Conservation (phyloP, 2,113 vertebrate species). For the Notiomystis cincta region DNA sequence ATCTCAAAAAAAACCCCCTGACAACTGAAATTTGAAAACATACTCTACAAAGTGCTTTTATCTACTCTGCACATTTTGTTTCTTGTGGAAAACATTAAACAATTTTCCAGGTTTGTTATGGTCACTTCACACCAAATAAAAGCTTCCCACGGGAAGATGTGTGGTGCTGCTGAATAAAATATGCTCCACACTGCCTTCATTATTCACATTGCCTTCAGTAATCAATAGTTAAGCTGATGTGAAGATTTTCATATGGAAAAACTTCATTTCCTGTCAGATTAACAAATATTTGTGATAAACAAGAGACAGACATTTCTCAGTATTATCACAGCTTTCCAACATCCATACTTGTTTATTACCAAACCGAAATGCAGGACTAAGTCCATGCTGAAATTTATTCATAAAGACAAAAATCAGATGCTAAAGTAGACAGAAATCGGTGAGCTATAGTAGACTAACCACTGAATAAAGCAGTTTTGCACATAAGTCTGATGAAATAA, state of each 20-base stretch:
- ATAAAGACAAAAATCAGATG: background rate
- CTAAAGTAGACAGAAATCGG: no score
- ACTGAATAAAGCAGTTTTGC: background rate
- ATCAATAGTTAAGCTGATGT: background rate
- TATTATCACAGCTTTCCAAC: background rate
- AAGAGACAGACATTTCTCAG: background rate
- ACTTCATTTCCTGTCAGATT: background rate
- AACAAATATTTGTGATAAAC: background rate
- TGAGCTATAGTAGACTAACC: background rate
- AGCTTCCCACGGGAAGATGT: background rate
- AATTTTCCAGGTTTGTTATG: background rate
- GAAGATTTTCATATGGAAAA: background rate
- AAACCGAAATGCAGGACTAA: background rate
- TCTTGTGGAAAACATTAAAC: background rate
- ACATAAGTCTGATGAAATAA: fast-evolving
- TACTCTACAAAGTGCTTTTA: background rate
- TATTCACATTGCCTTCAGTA: background rate
- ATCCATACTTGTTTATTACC: background rate
- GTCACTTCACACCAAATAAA: background rate
- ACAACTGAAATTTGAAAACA: background rate
- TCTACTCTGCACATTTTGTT: background rate
- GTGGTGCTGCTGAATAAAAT: background rate
- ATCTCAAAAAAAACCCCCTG: fast-evolving
- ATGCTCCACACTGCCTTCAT: background rate
- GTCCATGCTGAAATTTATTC: background rate